phyloP scores from a whole-genome alignment of 2,113 vertebrate species.

The Oryctolagus cuniculus region DNA sequence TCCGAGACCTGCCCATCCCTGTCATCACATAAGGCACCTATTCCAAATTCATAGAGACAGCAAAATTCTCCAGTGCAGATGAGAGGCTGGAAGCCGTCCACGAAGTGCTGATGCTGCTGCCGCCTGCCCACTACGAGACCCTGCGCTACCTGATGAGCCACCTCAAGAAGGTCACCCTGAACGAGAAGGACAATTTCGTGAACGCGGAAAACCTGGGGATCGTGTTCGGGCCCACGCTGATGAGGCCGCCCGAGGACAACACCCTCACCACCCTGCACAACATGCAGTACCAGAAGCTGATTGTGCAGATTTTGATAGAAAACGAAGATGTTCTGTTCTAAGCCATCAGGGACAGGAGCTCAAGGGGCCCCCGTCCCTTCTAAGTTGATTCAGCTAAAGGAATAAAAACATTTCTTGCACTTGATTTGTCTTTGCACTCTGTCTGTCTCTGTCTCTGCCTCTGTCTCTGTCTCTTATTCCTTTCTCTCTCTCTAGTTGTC shows the following conservation, averaged over 20 bases:
- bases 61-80: slow-evolving; percentile 95
- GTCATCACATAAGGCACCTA: slow-evolving; percentile 98
- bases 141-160: slow-evolving; percentile 98
- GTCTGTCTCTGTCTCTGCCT: no score
- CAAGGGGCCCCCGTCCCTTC: slow-evolving; percentile 74
- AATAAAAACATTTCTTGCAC: slow-evolving; percentile 82
- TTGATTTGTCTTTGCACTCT: slow-evolving; percentile 84
- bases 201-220: slow-evolving; percentile 97
- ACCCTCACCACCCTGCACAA: slow-evolving; percentile 96
- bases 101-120: slow-evolving; percentile 94
- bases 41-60: slow-evolving; percentile 97
- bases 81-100: slow-evolving; percentile 96
- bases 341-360: slow-evolving; percentile 76
- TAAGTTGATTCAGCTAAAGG: slow-evolving; percentile 77
- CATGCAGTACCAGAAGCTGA: slow-evolving; percentile 98
- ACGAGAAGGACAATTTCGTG: slow-evolving; percentile 99
- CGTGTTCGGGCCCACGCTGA: slow-evolving; percentile 98
- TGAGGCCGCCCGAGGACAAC: slow-evolving; percentile 97
- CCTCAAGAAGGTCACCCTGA: slow-evolving; percentile 97
- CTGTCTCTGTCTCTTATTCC: no score
- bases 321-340: slow-evolving; percentile 98
- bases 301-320: slow-evolving; percentile 98
- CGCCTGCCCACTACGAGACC: slow-evolving; percentile 97
- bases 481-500: no score
- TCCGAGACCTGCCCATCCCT: slow-evolving; percentile 97